Evolutionary conservation across 53 echinoderm and acorn worm genomes (phyloP).

Genomic region (Holothuria scabra): DNA sequence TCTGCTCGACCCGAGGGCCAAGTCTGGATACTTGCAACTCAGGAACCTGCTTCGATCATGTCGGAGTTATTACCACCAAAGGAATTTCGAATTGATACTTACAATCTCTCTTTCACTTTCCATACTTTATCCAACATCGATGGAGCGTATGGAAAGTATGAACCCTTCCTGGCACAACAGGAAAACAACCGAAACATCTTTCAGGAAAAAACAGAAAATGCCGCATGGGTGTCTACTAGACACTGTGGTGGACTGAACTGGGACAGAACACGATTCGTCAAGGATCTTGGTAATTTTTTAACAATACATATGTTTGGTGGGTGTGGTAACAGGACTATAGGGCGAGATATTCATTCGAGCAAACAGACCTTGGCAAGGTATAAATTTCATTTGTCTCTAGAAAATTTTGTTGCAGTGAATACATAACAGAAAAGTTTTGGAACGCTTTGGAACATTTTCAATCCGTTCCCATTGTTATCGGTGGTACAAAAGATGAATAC

Average conservation of each 20-base stretch:
- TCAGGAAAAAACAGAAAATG: background rate
- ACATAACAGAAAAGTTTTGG: conserved; percentile 12
- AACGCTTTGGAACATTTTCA: background rate
- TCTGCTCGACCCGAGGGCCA: no score
- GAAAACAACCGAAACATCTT: no score
- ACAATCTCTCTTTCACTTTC: no score
- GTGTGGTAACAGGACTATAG: background rate
- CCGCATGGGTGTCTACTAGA: background rate
- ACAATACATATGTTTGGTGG: background rate
- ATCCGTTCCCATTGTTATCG: background rate
- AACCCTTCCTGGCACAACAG: no score
- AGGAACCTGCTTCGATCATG: no score
- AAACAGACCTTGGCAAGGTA: background rate
- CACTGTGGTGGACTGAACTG: background rate
- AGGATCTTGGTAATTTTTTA: background rate
- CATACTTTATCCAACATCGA: no score
- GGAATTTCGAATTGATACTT: no score
- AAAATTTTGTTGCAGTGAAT: conserved; percentile 11
- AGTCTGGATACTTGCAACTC: no score
- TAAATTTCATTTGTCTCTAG: background rate
- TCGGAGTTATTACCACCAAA: no score
- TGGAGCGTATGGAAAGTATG: no score
- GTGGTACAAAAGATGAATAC: conserved; percentile 10
- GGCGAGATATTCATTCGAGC: background rate
- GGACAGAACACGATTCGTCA: background rate